phyloP scores from a whole-genome alignment of 2,797 vertebrate species.

The Myripristis jacobus region DNA sequence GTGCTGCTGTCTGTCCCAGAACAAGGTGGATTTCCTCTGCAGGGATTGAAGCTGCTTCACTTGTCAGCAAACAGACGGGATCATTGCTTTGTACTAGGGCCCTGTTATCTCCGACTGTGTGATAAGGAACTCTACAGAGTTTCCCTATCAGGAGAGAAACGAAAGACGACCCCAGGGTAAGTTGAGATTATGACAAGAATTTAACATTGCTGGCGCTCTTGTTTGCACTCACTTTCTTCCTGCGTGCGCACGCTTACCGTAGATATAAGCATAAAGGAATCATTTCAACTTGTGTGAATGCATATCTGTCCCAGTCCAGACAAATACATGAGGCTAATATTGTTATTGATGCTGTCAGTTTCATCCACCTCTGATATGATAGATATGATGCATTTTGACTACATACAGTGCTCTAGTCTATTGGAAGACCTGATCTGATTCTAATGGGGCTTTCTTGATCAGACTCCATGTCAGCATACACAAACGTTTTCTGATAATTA shows the following conservation, averaged over 20 bases:
- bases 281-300: no score
- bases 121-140: slow-evolving; percentile 72
- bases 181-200: slow-evolving; percentile 66
- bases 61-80: slow-evolving; percentile 70
- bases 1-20: slow-evolving; percentile 55
- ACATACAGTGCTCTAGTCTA: no score
- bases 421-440: no score
- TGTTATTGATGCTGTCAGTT: no score
- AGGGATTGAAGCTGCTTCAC: slow-evolving; percentile 59
- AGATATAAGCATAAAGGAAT: no score
- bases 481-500: no score
- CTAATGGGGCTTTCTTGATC: no score
- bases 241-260: slow-evolving; percentile 16
- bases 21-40: slow-evolving; percentile 63
- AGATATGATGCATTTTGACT: no score
- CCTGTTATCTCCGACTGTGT: slow-evolving; percentile 70
- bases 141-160: slow-evolving; percentile 65
- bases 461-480: no score
- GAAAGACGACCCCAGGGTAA: slow-evolving; percentile 67
- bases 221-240: slow-evolving; percentile 68
- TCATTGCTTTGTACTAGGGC: slow-evolving; percentile 67
- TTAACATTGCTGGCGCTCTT: slow-evolving; percentile 62
- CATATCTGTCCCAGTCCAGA: no score
- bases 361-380: no score
- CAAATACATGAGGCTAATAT: no score